phyloP scores from a whole-genome alignment of 2,113 vertebrate genomes.

The Tor tambroides region DNA sequence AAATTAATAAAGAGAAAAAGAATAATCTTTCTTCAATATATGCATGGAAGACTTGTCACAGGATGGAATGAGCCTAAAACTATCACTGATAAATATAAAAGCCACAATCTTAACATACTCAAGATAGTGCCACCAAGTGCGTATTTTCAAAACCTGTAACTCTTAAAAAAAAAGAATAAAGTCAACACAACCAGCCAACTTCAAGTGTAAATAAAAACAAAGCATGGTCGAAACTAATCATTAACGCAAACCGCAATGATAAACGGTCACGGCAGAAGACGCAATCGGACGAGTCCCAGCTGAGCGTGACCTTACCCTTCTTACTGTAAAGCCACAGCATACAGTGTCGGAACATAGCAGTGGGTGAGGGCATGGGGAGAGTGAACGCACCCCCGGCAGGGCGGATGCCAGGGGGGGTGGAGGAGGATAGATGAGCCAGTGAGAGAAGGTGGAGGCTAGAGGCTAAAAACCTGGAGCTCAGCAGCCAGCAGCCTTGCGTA shows the following conservation, averaged over 20 bases:
- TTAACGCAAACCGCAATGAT: background rate
- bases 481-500: slow-evolving; percentile 41
- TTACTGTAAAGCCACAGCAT: slow-evolving; percentile 98
- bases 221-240: background rate
- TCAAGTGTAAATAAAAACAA: slow-evolving; percentile 9
- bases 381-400: slow-evolving; percentile 64
- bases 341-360: slow-evolving; percentile 99
- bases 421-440: slow-evolving; percentile 45
- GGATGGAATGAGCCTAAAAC: background rate
- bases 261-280: slow-evolving; percentile 23
- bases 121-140: background rate
- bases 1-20: background rate
- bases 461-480: slow-evolving; percentile 55
- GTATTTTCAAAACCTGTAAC: background rate
- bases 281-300: slow-evolving; percentile 1
- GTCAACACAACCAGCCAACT: background rate
- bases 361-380: slow-evolving; percentile 93
- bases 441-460: slow-evolving; percentile 53
- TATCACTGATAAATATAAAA: background rate
- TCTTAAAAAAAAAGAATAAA: background rate
- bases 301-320: slow-evolving; percentile 90
- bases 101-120: background rate
- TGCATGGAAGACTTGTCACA: background rate
- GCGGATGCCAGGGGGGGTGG: slow-evolving; percentile 57
- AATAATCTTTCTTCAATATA: background rate